Evolutionary conservation across 2,888 invertebrate genomes (phyloP).

Genomic region (Thymelicus acteon): DNA sequence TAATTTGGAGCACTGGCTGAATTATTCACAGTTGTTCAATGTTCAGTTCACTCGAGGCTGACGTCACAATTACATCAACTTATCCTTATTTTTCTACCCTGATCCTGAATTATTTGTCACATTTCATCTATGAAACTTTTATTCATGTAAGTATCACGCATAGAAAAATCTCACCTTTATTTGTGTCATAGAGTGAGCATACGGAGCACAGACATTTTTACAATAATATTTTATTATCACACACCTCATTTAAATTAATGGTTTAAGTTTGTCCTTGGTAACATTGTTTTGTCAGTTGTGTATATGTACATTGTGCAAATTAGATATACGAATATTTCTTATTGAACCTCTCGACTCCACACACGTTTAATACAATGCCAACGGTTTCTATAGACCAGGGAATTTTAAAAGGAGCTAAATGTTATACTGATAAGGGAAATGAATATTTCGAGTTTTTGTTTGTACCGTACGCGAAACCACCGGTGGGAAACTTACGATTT

Average conservation of each 20-base stretch:
- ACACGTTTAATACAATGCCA: constrained; percentile 46
- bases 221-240: no score
- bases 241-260: no score
- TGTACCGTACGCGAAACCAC: constrained; percentile 83
- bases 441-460: constrained; percentile 73
- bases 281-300: no score
- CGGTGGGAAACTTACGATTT: constrained; percentile 68
- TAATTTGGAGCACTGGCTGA: constrained; percentile 57
- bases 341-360: background rate
- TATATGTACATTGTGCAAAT: no score
- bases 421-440: constrained; percentile 62
- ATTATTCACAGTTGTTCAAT: constrained; percentile 53
- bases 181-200: no score
- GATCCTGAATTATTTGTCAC: no score
- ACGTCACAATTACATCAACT: constrained; percentile 10
- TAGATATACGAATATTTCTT: background rate
- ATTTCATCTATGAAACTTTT: no score
- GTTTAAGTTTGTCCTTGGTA: no score
- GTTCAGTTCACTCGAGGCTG: constrained; percentile 14
- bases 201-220: no score
- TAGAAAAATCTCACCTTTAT: no score
- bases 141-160: no score
- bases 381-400: constrained; percentile 65
- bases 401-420: constrained; percentile 60
- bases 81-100: no score